Evolutionary conservation across 1,140 invertebrate species (phyloP), one percentile per base, ranked within the genome.

Genomic region (Subanguina moxae): DNA sequence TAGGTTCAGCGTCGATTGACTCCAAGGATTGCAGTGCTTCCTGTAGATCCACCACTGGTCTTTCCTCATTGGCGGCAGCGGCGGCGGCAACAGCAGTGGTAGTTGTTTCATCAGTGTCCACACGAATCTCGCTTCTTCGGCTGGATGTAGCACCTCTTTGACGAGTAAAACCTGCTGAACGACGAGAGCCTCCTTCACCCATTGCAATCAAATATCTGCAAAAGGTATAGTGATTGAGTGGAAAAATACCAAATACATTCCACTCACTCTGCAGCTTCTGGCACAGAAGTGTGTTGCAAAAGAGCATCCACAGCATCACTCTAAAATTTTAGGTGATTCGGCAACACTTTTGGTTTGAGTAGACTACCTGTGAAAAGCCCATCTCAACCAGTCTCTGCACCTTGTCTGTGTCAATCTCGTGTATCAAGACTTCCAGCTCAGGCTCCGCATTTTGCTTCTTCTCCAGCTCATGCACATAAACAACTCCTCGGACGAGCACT

Each of bases 221-320:
- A n/a, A n/a, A n/a, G n/a, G n/a, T n/a, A n/a, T 45, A 52, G 15
- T 15, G 48, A 19, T 25, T 21, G 15, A 15, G n/a, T 25, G 1
- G 17, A 15, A 52, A 21, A 15, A 25, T 70, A 21, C 21, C 25
- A 19, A 5, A 7, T 66, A 1, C 8, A 30, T 30, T 42, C 1
- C 65, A 67, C 15, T 30, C 27, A 45, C 25, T 58, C 68, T 27
- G 69, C 70, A 43, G 69, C 69, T 43, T 71, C 68, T 0, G 46
- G 70, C 13, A 71, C 67, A 8, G 67, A 62, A 0, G 69, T 43
- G 45, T 68, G 48, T 15, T 42, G 28, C 57, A 71, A 38, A 19
- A 71, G 69, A 17, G 69, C 69, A 21, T 71, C 69, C 9, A 71
- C 69, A 19, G 69, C 69, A 56, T 71, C 69, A 63, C 69, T 71